These are phyloP conservation scores for Cynodonichthys magdalenae DNA, from an alignment of 2,797 vertebrate species.

Conservation along the genomic window DNA sequence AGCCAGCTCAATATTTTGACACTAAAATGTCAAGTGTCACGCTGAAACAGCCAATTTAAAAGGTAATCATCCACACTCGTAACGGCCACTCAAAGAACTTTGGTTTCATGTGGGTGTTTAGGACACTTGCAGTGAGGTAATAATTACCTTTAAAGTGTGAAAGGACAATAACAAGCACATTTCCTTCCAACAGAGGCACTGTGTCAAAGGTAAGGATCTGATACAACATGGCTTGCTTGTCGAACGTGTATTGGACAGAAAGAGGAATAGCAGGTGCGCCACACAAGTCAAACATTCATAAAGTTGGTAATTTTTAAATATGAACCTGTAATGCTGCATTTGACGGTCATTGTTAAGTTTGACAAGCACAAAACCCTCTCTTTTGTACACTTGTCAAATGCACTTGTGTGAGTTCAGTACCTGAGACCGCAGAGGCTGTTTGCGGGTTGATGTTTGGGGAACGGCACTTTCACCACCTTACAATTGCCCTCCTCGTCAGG, in stretches of 20 bases:
- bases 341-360: conserved; percentile 29
- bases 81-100: conserved; percentile 18
- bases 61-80: conserved; percentile 14
- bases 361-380: conserved; percentile 44
- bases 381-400: conserved; percentile 45
- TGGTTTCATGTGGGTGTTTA: conserved; percentile 5
- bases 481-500: conserved; percentile 30
- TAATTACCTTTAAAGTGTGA: conserved; percentile 65
- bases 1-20: conserved; percentile 1
- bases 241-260: conserved; percentile 19
- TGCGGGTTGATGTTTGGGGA: neutral
- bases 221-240: conserved; percentile 40
- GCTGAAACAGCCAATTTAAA: conserved; percentile 8
- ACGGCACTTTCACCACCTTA: conserved; percentile 46
- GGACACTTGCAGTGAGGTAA: conserved; percentile 51
- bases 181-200: conserved; percentile 46
- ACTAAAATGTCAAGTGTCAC: conserved; percentile 1
- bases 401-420: conserved; percentile 24
- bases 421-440: conserved; percentile 30
- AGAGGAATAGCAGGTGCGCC: conserved; percentile 35
- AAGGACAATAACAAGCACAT: conserved; percentile 58
- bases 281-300: conserved; percentile 15
- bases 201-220: conserved; percentile 55
- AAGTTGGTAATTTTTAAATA: conserved; percentile 20
- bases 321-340: conserved; percentile 40